phyloP scores from a whole-genome alignment of 2,797 vertebrate genomes.

The Pelobates cultripes region DNA sequence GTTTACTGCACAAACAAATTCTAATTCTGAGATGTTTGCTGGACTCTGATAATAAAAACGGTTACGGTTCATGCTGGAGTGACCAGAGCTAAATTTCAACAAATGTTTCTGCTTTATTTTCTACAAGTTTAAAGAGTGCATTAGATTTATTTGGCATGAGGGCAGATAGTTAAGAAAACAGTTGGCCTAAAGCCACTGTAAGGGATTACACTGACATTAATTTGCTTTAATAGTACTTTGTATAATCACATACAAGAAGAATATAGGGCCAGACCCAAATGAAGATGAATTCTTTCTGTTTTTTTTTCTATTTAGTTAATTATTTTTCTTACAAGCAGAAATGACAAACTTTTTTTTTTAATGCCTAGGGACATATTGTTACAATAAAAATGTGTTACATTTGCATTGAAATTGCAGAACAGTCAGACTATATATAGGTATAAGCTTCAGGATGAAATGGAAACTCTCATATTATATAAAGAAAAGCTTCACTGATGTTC shows the following conservation, averaged over 20 bases:
- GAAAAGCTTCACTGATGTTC: not conserved
- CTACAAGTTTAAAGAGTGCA: not conserved
- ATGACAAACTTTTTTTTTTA: not conserved
- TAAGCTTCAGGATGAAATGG: not conserved
- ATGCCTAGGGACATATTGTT: not conserved
- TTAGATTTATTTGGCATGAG: slow-evolving; percentile 28
- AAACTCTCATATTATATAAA: not conserved
- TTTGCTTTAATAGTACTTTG: slow-evolving; percentile 20
- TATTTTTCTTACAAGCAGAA: not conserved
- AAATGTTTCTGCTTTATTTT: slow-evolving; percentile 37
- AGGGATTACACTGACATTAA: slow-evolving; percentile 18
- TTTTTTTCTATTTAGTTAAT: not conserved
- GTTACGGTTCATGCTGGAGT: slow-evolving; percentile 4
- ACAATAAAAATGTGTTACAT: not conserved
- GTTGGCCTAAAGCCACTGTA: not conserved
- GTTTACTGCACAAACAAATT: slow-evolving; percentile 26
- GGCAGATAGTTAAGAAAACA: slow-evolving; percentile 25
- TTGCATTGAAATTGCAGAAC: slow-evolving; percentile 8
- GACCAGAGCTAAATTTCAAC: not conserved
- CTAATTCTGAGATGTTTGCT: not conserved
- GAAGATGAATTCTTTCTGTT: not conserved
- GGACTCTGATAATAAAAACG: not conserved
- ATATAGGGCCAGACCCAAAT: not conserved
- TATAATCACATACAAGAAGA: not conserved
- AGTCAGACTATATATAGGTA: not conserved